These are phyloP conservation scores for Pygoscelis adeliae DNA, from an alignment of 2,113 vertebrate species.

Conservation along the genomic window DNA sequence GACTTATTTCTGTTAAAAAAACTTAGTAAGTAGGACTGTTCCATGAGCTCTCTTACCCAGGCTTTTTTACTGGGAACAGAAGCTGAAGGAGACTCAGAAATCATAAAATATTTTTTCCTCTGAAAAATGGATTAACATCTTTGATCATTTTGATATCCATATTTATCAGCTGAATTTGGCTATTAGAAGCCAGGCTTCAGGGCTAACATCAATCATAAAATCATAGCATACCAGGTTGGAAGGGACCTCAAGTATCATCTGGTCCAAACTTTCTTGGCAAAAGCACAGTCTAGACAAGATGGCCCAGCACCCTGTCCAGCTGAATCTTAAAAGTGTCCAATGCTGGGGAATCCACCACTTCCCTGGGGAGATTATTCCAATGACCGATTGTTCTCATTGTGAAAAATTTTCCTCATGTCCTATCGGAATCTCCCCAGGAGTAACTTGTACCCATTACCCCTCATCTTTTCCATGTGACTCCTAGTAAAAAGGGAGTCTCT, in stretches of 20 bases:
- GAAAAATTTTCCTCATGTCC: too few species aligned
- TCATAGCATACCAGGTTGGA: not conserved
- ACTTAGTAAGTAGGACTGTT: not conserved
- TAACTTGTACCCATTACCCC: too few species aligned
- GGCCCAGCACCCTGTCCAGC: not conserved
- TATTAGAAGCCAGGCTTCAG: not conserved
- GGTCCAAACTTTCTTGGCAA: not conserved
- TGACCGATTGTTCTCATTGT: not conserved
- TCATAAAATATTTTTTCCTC: not conserved
- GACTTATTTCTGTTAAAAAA: not conserved
- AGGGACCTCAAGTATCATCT: not conserved
- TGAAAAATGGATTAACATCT: not conserved
- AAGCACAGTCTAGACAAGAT: not conserved
- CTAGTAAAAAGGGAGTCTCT: too few species aligned
- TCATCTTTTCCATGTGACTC: too few species aligned
- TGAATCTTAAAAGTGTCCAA: not conserved
- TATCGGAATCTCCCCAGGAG: too few species aligned
- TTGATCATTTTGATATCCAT: not conserved
- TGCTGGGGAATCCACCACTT: not conserved
- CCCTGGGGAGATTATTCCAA: not conserved
- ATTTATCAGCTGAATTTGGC: not conserved
- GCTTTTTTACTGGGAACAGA: not conserved
- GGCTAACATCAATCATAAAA: not conserved
- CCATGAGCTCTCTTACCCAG: not conserved
- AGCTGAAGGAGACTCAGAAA: not conserved